Base-by-base conservation (phyloP, 2,888 invertebrate genomes). In the Gari tellinella region DNA sequence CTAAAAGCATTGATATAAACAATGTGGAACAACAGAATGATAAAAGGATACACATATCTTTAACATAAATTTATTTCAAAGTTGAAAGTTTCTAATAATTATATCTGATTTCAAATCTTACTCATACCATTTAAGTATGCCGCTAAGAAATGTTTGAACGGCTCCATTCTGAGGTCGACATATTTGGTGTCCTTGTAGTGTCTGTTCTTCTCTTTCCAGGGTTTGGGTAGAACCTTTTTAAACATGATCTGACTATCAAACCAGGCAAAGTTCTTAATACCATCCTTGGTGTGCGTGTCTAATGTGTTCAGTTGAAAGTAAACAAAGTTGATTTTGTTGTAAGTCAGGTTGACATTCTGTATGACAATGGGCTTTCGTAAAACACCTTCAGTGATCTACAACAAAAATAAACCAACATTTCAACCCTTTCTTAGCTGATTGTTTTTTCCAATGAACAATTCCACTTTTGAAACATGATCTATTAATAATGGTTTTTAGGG, bases 41-140 rank as follows among this genome's bases (percentile, higher is more conserved):
- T n/a, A n/a, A n/a, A n/a, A n/a, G n/a, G n/a, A n/a, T n/a, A n/a
- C n/a, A n/a, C n/a, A n/a, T n/a, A n/a, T n/a, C n/a, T n/a, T n/a
- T n/a, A n/a, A n/a, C n/a, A n/a, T n/a, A n/a, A n/a, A n/a, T n/a
- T n/a, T n/a, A n/a, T n/a, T n/a, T n/a, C n/a, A n/a, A n/a, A n/a
- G n/a, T n/a, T n/a, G n/a, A n/a, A n/a, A n/a, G n/a, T n/a, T n/a
- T n/a, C n/a, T n/a, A n/a, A n/a, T n/a, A n/a, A n/a, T n/a, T n/a
- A n/a, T n/a, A n/a, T n/a, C n/a, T 31, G 10, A 31, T 31, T 31
- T 10, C 10, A 31, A 7, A 31, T 10, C 10, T 31, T 31, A 4
- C 10, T 31, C 31, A 57, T 45, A 90, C 40, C 66, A 77, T 62
- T 31, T 5, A 62, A 31, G 31, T 62, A 62, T 2, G 26, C 43